Conservation (phyloP, 2,113 vertebrate species). For the Prunella himalayana region DNA sequence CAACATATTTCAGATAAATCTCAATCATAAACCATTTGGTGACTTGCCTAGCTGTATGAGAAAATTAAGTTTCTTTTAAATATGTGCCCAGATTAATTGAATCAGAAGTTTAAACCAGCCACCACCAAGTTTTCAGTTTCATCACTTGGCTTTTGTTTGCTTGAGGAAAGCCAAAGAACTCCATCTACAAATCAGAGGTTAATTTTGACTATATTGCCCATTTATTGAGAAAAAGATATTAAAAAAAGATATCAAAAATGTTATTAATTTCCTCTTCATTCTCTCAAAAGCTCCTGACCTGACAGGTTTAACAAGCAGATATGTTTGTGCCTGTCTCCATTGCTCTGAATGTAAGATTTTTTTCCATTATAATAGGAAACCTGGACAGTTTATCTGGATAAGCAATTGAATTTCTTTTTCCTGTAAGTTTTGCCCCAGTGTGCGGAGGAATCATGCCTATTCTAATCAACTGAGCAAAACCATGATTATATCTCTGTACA, state of each 20-base stretch:
- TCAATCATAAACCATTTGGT: not conserved
- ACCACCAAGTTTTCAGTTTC: rapidly evolving
- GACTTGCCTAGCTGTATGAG: not conserved
- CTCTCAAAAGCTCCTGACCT: not conserved
- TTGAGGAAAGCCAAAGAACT: not conserved
- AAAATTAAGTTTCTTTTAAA: not conserved
- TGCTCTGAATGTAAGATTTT: not conserved
- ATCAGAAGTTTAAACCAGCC: not conserved
- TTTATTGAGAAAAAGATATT: not conserved
- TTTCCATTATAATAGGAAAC: not conserved
- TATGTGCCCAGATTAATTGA: not conserved
- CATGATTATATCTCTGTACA: not conserved
- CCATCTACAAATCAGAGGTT: not conserved
- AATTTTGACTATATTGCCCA: not conserved
- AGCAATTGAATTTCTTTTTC: not conserved
- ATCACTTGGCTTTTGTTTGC: not conserved
- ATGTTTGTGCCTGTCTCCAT: not conserved
- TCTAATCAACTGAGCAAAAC: not conserved
- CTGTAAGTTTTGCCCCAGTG: not conserved
- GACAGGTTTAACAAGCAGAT: not conserved
- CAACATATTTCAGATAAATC: not conserved
- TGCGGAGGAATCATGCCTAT: not conserved
- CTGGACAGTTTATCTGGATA: not conserved
- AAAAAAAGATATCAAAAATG: not conserved
- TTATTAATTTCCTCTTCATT: not conserved